Conservation (phyloP, 1,140 invertebrate genomes). For the Leptinotarsa undecemlineata region DNA sequence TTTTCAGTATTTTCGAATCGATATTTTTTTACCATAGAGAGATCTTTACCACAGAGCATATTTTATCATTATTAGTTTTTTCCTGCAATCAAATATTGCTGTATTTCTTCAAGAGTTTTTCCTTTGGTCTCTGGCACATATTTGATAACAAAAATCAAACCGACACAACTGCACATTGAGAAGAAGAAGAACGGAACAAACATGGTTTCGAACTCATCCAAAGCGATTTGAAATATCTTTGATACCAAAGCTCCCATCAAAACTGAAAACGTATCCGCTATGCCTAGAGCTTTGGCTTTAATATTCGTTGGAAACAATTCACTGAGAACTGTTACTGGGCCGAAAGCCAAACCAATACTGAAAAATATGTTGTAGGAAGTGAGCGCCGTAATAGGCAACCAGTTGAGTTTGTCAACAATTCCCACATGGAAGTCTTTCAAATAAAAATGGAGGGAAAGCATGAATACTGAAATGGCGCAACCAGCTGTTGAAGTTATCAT, state of each 20-base stretch:
- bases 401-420: conserved; percentile 38
- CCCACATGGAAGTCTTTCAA: conserved; percentile 53
- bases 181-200: conserved; percentile 77
- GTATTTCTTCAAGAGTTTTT: conserved; percentile 66
- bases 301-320: conserved; percentile 75
- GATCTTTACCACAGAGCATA: too few relatives aligned
- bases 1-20: too few relatives aligned
- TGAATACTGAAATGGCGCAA: conserved; percentile 60
- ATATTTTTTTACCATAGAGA: too few relatives aligned
- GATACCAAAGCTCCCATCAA: conserved; percentile 74
- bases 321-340: conserved; percentile 71
- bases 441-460: conserved; percentile 65
- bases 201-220: conserved; percentile 59
- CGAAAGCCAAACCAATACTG: conserved; percentile 69
- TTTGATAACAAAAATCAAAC: conserved; percentile 65
- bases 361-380: conserved; percentile 73
- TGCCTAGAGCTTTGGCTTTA: conserved; percentile 69
- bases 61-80: conserved; percentile 9
- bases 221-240: conserved; percentile 70
- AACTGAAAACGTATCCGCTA: conserved; percentile 72
- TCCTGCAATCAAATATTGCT: conserved; percentile 42
- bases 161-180: conserved; percentile 64
- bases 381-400: conserved; percentile 63
- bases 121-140: conserved; percentile 82
- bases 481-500: conserved; percentile 65